Percentiles rank a stretch among this genome's conserved stretches.
Evolutionary conservation across 1,140 invertebrate species (phyloP).

Genomic region (Magallana ariakensis): DNA sequence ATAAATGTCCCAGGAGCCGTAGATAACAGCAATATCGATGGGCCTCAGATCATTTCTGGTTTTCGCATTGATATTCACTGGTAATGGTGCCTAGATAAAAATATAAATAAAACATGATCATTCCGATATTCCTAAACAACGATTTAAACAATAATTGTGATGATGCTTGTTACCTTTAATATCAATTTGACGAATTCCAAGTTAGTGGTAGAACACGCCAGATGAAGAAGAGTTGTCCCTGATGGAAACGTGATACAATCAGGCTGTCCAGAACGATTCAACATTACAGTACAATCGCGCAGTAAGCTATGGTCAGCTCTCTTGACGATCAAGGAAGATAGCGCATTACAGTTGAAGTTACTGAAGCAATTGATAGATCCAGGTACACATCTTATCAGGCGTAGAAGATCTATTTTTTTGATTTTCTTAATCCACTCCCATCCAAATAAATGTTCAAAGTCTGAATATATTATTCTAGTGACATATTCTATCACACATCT

Average conservation of each 20-base stretch:
- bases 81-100: not conserved
- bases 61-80: constrained; percentile 5
- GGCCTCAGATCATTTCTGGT: constrained; percentile 18
- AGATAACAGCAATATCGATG: constrained; percentile 41
- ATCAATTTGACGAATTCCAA: constrained; percentile 44
- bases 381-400: not conserved
- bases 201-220: constrained; percentile 14
- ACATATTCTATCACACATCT: not conserved
- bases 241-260: not conserved
- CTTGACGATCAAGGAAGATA: not conserved
- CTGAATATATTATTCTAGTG: too few species aligned
- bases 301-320: not conserved
- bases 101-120: not conserved
- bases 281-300: not conserved
- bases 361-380: not conserved
- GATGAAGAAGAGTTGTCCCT: constrained; percentile 25
- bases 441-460: too few species aligned
- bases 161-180: not conserved
- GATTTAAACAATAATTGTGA: not conserved
- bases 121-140: not conserved
- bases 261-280: not conserved
- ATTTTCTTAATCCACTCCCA: not conserved
- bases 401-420: not conserved
- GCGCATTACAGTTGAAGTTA: not conserved
- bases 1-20: constrained; percentile 39